Conservation (phyloP, 2,797 vertebrate species). For the Amazonetta brasiliensis region DNA sequence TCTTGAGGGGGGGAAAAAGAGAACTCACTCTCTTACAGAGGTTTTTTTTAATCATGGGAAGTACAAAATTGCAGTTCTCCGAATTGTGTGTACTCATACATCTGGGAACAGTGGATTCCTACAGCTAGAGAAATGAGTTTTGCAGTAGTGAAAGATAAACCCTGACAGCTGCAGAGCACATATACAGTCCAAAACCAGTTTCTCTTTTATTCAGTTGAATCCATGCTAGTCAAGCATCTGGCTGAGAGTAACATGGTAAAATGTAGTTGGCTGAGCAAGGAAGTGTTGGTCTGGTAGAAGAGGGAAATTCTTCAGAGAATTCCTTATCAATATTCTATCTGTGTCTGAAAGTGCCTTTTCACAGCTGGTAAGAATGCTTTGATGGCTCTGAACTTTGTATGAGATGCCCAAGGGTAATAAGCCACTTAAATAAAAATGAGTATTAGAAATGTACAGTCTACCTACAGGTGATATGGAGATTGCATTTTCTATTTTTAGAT, state of each 20-base stretch:
- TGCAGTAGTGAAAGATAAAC: neutral
- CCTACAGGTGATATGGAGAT: neutral
- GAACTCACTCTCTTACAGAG: neutral
- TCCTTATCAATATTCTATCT: neutral
- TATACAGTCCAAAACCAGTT: neutral
- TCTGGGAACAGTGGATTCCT: neutral
- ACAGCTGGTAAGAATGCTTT: neutral
- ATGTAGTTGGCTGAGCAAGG: neutral
- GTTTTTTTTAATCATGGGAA: neutral
- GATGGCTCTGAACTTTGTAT: neutral
- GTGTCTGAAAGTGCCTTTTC: neutral
- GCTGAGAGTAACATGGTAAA: neutral
- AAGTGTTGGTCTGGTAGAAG: neutral
- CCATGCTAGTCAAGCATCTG: neutral
- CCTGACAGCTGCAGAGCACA: neutral
- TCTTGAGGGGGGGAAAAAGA: neutral
- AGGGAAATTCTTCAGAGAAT: neutral
- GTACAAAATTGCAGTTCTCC: neutral
- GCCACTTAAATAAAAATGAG: neutral
- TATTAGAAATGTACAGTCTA: neutral
- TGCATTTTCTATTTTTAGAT: neutral
- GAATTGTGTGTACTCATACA: neutral
- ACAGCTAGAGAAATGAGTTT: neutral
- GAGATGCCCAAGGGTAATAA: neutral
- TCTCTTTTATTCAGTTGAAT: neutral